Conservation (phyloP, 2,888 invertebrate genomes). For the Candidula unifasciata region DNA sequence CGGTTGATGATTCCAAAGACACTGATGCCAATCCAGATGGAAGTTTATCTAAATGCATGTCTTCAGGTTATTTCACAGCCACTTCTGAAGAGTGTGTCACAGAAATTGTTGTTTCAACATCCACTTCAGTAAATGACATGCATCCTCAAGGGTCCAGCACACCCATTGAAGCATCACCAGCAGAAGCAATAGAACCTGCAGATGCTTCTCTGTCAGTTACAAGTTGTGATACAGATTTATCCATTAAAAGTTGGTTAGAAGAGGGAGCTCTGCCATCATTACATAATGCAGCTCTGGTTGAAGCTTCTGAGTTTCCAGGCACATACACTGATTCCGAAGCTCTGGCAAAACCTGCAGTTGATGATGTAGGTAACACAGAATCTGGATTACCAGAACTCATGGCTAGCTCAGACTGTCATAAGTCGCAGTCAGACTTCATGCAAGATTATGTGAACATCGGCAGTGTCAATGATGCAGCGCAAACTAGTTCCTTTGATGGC, state of each 20-base stretch:
- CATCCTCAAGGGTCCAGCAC: slow-evolving; percentile 3
- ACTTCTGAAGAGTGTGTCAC: slow-evolving; percentile 16
- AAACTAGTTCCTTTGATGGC: slow-evolving; percentile 9
- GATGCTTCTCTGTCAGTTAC: neutral
- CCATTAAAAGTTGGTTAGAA: neutral
- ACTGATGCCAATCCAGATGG: neutral
- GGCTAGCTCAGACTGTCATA: neutral
- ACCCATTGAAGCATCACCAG: neutral
- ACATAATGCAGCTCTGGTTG: neutral
- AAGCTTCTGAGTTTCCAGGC: neutral
- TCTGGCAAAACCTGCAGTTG: neutral
- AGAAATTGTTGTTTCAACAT: neutral
- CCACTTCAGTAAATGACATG: neutral
- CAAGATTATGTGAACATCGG: slow-evolving; percentile 44
- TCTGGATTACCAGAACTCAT: slow-evolving; percentile 13
- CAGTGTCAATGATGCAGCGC: neutral
- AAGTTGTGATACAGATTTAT: neutral
- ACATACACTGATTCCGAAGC: neutral
- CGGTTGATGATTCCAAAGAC: neutral
- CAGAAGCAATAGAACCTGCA: neutral
- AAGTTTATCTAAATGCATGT: neutral
- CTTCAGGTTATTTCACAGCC: slow-evolving; percentile 32
- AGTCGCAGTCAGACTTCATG: slow-evolving; percentile 24
- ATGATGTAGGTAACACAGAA: neutral
- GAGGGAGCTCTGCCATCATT: slow-evolving; percentile 1